phyloP scores from a whole-genome alignment of 1,140 invertebrate genomes.

The Tetragonula clypearis region DNA sequence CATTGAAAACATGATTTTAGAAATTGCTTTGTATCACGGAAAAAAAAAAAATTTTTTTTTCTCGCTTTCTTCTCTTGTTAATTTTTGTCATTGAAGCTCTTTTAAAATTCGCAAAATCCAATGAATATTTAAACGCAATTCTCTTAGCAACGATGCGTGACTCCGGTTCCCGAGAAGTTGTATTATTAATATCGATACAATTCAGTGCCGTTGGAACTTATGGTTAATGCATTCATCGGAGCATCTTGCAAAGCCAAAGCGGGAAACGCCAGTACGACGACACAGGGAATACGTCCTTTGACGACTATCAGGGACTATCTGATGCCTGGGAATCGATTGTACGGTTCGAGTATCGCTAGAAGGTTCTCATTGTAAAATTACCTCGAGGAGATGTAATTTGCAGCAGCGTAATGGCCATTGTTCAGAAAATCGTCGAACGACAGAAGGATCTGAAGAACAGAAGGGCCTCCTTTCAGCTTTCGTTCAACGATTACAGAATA shows the following conservation, averaged over 20 bases:
- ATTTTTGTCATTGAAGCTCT: not conserved
- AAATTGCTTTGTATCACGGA: too few species aligned
- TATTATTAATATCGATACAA: constrained; percentile 32
- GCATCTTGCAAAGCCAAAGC: constrained; percentile 11
- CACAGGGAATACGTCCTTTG: constrained; percentile 1
- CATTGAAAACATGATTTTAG: too few species aligned
- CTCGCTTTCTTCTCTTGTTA: too few species aligned
- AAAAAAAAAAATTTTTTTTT: too few species aligned
- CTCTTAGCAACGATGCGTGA: not conserved
- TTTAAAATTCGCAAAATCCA: not conserved
- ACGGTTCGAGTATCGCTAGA: not conserved
- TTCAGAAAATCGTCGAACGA: not conserved
- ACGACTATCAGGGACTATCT: not conserved
- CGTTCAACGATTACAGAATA: not conserved
- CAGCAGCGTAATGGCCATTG: not conserved
- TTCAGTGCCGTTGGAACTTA: not conserved
- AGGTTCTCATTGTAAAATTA: not conserved
- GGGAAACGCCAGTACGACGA: not conserved
- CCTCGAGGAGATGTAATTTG: not conserved
- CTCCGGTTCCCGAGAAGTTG: not conserved
- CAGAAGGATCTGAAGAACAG: not conserved
- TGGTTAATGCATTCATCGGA: constrained; percentile 29
- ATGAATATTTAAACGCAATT: constrained; percentile 2
- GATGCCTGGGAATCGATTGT: constrained; percentile 5
- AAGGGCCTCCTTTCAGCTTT: too few species aligned